A percentile compares a stretch with the other conserved stretches of the same genome.
These are phyloP conservation scores for Lydus trimaculatus DNA, from an alignment of 2,888 invertebrate genomes.

Conservation along the genomic window DNA sequence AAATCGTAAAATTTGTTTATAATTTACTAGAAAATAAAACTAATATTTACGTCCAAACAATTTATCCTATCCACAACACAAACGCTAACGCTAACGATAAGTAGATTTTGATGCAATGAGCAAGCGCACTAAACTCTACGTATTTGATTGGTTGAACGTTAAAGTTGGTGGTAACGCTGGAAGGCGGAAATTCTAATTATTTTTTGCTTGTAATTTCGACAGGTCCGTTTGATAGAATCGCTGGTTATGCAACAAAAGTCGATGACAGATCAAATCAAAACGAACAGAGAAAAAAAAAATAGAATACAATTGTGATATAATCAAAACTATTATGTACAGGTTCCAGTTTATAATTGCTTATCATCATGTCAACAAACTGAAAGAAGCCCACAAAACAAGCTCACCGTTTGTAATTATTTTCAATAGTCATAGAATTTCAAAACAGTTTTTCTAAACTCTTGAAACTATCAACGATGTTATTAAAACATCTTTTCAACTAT, in stretches of 20 bases:
- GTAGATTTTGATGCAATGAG: too few species aligned
- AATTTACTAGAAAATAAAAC: not conserved
- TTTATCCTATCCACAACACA: not conserved
- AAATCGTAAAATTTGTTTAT: not conserved
- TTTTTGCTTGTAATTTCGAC: too few species aligned
- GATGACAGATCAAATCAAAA: not conserved
- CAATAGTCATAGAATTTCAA: slow-evolving; percentile 34
- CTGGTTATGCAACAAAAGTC: not conserved
- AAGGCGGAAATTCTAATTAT: not conserved
- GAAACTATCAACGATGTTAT: slow-evolving; percentile 36
- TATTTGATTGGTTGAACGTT: too few species aligned
- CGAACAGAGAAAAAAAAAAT: not conserved
- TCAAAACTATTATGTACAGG: not conserved
- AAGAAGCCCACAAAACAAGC: not conserved
- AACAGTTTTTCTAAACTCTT: slow-evolving; percentile 29
- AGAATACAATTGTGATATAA: not conserved
- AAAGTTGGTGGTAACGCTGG: not conserved
- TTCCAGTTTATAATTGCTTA: not conserved
- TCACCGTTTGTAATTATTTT: slow-evolving; percentile 5
- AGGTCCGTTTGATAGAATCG: too few species aligned
- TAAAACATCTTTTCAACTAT: slow-evolving; percentile 31
- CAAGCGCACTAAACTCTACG: too few species aligned
- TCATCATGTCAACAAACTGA: slow-evolving; percentile 11
- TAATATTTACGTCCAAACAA: not conserved
- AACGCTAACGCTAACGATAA: not conserved